Evolutionary conservation across 1,140 invertebrate species (phyloP).

Genomic region (Lordiphosa collinella): DNA sequence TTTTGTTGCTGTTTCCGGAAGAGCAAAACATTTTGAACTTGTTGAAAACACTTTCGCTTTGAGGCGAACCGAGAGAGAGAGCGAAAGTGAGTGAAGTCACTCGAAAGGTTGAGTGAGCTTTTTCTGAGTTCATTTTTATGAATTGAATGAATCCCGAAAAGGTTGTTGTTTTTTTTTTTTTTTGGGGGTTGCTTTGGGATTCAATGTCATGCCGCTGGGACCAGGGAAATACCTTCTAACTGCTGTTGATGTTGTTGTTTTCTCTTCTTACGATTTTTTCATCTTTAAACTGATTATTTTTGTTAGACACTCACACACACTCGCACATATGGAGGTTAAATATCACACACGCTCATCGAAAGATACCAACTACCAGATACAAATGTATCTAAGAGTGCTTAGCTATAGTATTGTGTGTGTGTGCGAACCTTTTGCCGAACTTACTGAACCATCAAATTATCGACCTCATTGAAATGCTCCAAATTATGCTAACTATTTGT

Average conservation of each 20-base stretch:
- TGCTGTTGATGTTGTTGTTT: conserved; percentile 40
- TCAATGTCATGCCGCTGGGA: conserved; percentile 79
- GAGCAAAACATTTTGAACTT: conserved; percentile 57
- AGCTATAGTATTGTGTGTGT: conserved; percentile 9
- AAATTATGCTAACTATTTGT: conserved; percentile 74
- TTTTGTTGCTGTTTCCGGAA: conserved; percentile 47
- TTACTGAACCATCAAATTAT: conserved; percentile 71
- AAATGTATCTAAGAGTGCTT: conserved; percentile 43
- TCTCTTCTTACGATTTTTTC: conserved; percentile 62
- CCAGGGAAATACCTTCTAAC: conserved; percentile 73
- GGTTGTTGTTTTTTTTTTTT: conserved; percentile 9
- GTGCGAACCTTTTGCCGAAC: conserved; percentile 42
- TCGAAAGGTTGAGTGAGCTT: conserved; percentile 47
- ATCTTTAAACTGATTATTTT: conserved; percentile 74
- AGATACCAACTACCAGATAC: conserved; percentile 40
- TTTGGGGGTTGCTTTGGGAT: conserved; percentile 79
- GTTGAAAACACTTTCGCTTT: conserved; percentile 73
- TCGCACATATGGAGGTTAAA: conserved; percentile 60
- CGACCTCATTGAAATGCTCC: conserved; percentile 71
- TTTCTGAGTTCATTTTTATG: conserved; percentile 43
- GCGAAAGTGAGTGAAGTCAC: conserved; percentile 40
- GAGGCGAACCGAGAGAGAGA: conserved; percentile 18
- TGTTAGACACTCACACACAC: conserved; percentile 32
- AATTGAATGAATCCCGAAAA: conserved; percentile 41
- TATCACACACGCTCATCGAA: conserved; percentile 74